Percentiles rank a stretch among this genome's conserved stretches.
These are phyloP conservation scores for Allochrocebus solatus DNA, from an alignment of 2,797 vertebrate genomes.

Conservation along the genomic window DNA sequence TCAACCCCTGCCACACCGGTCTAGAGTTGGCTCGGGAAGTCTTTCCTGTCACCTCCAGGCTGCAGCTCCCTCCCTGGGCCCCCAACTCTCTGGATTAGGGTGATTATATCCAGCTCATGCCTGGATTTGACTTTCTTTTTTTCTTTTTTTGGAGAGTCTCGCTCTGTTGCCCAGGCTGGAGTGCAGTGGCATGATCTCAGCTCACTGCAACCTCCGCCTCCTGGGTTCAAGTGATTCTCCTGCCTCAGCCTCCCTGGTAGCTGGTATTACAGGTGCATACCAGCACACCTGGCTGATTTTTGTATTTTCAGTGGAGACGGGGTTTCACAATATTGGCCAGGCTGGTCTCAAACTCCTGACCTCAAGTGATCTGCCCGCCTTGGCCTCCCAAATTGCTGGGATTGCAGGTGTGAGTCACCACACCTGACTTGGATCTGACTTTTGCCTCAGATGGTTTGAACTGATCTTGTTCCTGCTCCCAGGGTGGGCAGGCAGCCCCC, in stretches of 20 bases:
- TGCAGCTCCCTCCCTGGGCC: background rate
- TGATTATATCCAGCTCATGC: background rate
- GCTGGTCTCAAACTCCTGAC: too few species aligned
- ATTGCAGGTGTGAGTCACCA: too few species aligned
- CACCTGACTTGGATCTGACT: background rate
- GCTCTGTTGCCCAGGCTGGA: background rate
- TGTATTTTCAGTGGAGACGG: too few species aligned
- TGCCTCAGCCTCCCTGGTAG: too few species aligned
- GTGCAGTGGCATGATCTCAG: background rate
- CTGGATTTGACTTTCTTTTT: background rate
- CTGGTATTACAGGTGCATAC: too few species aligned
- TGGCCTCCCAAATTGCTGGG: too few species aligned
- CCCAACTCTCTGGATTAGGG: background rate
- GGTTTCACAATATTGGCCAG: too few species aligned
- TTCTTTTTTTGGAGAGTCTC: background rate
- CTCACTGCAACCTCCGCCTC: background rate
- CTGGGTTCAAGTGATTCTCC: background rate
- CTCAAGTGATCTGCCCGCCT: too few species aligned
- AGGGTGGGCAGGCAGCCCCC: background rate
- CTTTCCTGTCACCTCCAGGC: background rate
- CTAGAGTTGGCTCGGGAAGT: background rate
- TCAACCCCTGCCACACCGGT: background rate
- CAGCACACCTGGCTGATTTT: too few species aligned
- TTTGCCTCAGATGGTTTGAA: background rate
- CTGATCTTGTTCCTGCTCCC: background rate